A percentile compares a stretch with the other conserved stretches of the same genome.
phyloP scores from a whole-genome alignment of 2,888 invertebrate species.

The Caenorhabditis uteleia region DNA sequence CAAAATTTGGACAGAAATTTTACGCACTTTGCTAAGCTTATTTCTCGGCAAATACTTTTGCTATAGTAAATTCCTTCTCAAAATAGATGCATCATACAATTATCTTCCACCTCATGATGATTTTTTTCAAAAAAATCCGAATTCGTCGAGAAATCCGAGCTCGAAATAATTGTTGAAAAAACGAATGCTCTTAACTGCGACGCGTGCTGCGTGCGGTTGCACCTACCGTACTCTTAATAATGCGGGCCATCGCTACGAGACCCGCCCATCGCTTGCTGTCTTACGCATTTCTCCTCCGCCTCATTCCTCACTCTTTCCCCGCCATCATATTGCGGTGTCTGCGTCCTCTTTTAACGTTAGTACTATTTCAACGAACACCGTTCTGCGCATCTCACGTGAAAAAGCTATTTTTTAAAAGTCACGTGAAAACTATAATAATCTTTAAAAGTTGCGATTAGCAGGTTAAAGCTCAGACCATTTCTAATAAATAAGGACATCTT shows the following conservation, averaged over 20 bases:
- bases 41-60: no score
- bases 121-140: no score
- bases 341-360: constrained; percentile 9
- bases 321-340: constrained; percentile 15
- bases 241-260: constrained; percentile 28
- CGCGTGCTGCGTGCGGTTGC: constrained; percentile 37
- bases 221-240: constrained; percentile 21
- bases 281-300: constrained; percentile 1
- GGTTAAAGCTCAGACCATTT: no score
- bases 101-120: no score
- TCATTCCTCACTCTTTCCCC: constrained; percentile 4
- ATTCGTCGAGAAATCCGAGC: no score
- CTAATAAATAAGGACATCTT: no score
- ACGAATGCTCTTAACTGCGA: constrained; percentile 13
- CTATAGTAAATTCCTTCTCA: no score
- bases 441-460: constrained; percentile 4
- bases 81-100: no score
- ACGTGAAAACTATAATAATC: constrained; percentile 21
- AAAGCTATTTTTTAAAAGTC: constrained; percentile 8
- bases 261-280: constrained; percentile 8
- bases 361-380: constrained; percentile 24
- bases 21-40: no score
- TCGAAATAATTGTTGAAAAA: no score
- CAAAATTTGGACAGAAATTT: no score
- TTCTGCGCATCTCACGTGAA: constrained; percentile 37